Evolutionary conservation across 2,888 invertebrate species (phyloP).

Genomic region (Eilema griseolum): DNA sequence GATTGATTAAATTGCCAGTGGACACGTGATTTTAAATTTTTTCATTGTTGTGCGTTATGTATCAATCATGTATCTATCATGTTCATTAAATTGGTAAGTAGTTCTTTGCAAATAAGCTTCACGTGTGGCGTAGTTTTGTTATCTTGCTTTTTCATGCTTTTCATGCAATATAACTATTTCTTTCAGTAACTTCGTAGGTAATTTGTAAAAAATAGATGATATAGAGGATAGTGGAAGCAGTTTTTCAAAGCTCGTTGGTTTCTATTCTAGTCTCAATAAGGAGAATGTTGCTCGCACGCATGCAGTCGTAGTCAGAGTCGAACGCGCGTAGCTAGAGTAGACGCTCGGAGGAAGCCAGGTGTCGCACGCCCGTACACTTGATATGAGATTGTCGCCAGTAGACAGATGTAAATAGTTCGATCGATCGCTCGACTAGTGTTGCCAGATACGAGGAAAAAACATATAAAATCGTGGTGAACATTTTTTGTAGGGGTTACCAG

Average conservation of each 20-base stretch:
- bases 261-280: neutral
- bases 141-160: neutral
- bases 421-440: conserved; percentile 19
- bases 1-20: conserved; percentile 1
- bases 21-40: neutral
- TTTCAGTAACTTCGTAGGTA: neutral
- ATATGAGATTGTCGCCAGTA: conserved; percentile 16
- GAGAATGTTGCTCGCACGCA: conserved; percentile 15
- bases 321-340: conserved; percentile 21
- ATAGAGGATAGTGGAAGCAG: neutral
- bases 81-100: neutral
- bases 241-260: neutral
- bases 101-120: neutral
- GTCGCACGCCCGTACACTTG: conserved; percentile 27
- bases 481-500: neutral
- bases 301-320: conserved; percentile 10
- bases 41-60: conserved; percentile 2
- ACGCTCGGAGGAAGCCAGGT: conserved; percentile 61
- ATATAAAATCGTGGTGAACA: neutral
- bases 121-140: neutral
- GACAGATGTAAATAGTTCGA: conserved; percentile 17
- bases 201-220: neutral
- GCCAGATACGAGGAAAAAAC: conserved; percentile 14
- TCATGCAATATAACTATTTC: neutral
- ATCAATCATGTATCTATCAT: neutral